phyloP scores from a whole-genome alignment of 2,113 vertebrate species.

The Anser brachyrhynchus region DNA sequence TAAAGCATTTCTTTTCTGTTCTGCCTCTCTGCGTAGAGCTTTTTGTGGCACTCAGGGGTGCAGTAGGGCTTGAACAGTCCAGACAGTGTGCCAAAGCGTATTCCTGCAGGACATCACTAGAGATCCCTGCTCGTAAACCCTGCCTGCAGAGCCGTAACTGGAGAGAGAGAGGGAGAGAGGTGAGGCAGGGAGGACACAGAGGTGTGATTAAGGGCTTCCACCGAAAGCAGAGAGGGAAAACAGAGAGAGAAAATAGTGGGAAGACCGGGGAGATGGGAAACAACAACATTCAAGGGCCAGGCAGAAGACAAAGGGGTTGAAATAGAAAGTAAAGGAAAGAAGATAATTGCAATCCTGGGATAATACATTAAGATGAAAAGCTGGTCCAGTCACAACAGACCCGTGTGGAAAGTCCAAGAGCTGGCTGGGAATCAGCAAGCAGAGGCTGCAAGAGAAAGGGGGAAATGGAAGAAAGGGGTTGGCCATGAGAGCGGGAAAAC shows the following conservation, averaged over 20 bases:
- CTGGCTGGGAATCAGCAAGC: not conserved
- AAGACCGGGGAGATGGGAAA: not conserved
- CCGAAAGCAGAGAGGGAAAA: not conserved
- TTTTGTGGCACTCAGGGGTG: conserved; percentile 52
- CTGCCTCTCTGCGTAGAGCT: not conserved
- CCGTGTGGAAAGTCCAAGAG: not conserved
- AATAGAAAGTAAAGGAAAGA: not conserved
- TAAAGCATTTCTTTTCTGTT: conserved; percentile 53
- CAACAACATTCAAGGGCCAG: not conserved
- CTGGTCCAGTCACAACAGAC: not conserved
- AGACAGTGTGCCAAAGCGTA: conserved; percentile 41
- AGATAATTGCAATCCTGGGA: not conserved
- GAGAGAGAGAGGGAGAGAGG: not conserved
- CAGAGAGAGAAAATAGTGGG: not conserved
- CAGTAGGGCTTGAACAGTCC: conserved; percentile 55
- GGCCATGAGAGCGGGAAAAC: not conserved
- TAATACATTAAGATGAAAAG: not conserved
- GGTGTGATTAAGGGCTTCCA: conserved; percentile 16
- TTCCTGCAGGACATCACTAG: conserved; percentile 39
- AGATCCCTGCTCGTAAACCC: conserved; percentile 24
- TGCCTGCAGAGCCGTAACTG: not conserved
- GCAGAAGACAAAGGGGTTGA: not conserved
- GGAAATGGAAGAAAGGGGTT: not conserved
- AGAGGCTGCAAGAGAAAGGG: not conserved
- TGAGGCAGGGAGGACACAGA: not conserved